Base-by-base conservation (phyloP, 1,140 invertebrate genomes). In the Lepeophtheirus salmonis region DNA sequence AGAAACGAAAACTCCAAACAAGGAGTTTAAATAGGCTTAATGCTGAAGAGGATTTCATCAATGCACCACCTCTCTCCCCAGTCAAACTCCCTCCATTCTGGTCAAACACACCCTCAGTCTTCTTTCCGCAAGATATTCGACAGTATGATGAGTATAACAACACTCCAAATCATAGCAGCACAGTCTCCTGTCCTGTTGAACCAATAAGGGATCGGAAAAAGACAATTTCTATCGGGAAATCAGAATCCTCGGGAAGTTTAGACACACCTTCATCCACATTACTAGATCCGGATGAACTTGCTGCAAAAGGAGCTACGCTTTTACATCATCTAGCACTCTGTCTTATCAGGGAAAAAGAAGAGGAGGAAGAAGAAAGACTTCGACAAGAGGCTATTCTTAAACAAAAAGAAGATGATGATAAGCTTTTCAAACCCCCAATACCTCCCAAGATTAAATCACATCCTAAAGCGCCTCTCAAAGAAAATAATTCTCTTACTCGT, bases 281-380 rank as follows among this genome's bases (percentile, higher is more conserved):
- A 17, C 20, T 61, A 20, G 59, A 61, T 41, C 59, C 49, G 4
- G 22, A 61, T 21, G 59, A 61, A 24, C 51, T 61, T 18, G 59
- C 59, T 10, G 49, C 59, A 2, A 61, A 53, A 25, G 59, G 59
- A 3, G 59, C 59, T n/a, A 53, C 59, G 3, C 14, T 61, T 1
- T 18, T 61, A 16, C 59, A 61, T 26, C 59, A 61, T 55, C 50
- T 61, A 20, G 59, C 59, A 10, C 41, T 61, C 50, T 61, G 59
- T 20, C 54, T 61, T 20, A 61, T 61, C 21, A 14, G 50, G 49
- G 48, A 61, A 48, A 20, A 50, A 23, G 50, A 61, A 25, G 24
- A 22, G 14, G 14, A 56, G 18, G 48, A 53, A 12, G 41, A 53
- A 18, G 16, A 22, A 1, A n/a, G 21, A 23, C 20, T 13, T 6